Evolutionary conservation across 2,888 invertebrate species (phyloP).

Genomic region (Portevinia maculata): DNA sequence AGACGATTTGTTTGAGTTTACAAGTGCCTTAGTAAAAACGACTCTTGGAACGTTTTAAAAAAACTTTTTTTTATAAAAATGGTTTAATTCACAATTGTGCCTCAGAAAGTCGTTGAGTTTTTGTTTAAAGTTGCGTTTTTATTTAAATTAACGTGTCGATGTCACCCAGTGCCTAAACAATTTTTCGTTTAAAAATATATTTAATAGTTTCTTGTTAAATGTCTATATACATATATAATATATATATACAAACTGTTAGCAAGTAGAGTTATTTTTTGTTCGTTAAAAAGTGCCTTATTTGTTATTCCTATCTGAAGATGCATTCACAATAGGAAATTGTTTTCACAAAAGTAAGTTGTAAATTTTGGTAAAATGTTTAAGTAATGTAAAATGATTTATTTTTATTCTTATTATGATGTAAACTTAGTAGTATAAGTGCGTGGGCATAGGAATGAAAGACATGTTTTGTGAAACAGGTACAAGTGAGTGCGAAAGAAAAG

Average conservation of each 20-base stretch:
- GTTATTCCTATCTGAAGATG: conserved; percentile 63
- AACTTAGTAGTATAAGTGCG: no score
- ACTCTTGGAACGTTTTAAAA: conserved; percentile 63
- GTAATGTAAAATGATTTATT: no score
- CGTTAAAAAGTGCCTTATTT: conserved; percentile 68
- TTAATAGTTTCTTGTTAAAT: conserved; percentile 46
- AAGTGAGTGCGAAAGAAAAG: no score
- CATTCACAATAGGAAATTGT: conserved; percentile 40
- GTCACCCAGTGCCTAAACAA: conserved; percentile 65
- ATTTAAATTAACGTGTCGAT: conserved; percentile 35
- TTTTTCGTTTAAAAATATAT: conserved; percentile 37
- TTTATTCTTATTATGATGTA: no score
- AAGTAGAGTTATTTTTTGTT: conserved; percentile 35
- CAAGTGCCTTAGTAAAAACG: conserved; percentile 68
- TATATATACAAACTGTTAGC: conserved; percentile 55
- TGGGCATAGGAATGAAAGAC: no score
- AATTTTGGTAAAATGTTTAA: not conserved
- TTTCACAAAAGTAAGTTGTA: conserved; percentile 59
- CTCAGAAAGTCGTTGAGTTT: conserved; percentile 69
- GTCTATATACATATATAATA: conserved; percentile 53
- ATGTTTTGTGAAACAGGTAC: no score
- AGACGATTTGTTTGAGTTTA: conserved; percentile 49
- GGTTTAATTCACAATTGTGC: conserved; percentile 70
- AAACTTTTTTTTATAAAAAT: conserved; percentile 4
- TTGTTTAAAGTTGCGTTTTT: conserved; percentile 30